These are phyloP conservation scores for Corythaixoides concolor DNA, from an alignment of 2,113 vertebrate species.

Conservation along the genomic window DNA sequence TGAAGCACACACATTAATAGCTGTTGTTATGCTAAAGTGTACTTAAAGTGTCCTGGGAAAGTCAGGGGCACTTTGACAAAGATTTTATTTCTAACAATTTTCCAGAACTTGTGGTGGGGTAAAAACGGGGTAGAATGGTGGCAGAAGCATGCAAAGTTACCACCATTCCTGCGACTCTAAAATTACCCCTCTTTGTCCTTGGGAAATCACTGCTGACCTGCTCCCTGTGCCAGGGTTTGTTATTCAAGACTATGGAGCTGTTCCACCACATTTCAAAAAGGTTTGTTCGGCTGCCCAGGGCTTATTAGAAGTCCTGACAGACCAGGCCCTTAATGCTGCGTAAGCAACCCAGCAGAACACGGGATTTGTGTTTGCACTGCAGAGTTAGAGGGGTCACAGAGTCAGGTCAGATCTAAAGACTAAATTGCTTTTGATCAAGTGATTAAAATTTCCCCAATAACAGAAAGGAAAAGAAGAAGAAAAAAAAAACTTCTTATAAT, in stretches of 20 bases:
- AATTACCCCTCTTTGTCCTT: neutral
- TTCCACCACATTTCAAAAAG: neutral
- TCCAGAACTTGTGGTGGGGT: neutral
- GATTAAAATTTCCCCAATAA: neutral
- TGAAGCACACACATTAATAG: neutral
- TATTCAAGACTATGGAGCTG: neutral
- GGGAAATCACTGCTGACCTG: neutral
- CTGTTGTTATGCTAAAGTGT: neutral
- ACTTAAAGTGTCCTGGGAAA: neutral
- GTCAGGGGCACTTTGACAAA: neutral
- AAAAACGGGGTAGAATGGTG: neutral
- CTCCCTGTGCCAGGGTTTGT: neutral
- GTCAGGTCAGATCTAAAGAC: neutral
- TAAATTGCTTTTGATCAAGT: neutral
- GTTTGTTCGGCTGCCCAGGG: neutral
- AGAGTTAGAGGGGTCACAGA: neutral
- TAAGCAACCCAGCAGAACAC: conserved; percentile 11
- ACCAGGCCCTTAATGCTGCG: neutral
- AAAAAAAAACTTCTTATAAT: neutral
- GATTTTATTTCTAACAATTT: neutral
- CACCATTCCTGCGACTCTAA: neutral
- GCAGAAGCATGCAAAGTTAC: neutral
- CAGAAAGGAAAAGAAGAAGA: neutral
- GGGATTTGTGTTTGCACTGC: neutral
- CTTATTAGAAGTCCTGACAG: neutral